Percentiles rank a stretch among this genome's conserved stretches.
These are phyloP conservation scores for Ctenoplectra terminalis DNA, from an alignment of 1,140 invertebrate species.

Conservation along the genomic window DNA sequence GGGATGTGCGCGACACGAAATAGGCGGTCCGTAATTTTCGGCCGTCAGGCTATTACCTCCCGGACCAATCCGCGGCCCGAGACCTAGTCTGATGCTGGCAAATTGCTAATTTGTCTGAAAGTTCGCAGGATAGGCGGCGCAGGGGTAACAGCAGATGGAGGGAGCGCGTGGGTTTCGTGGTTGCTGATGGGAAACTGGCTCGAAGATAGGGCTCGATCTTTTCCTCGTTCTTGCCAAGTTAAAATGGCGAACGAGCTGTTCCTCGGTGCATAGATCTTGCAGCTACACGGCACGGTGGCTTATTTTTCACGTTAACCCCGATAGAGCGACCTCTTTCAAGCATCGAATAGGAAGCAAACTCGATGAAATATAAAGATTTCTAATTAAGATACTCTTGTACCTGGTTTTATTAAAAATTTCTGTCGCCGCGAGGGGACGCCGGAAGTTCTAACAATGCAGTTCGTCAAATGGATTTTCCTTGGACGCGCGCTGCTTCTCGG, in stretches of 20 bases:
- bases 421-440: neutral
- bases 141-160: neutral
- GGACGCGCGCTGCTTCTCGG: neutral
- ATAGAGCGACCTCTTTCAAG: too few relatives aligned
- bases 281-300: too few relatives aligned
- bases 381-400: conserved; percentile 30
- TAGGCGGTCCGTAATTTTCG: conserved; percentile 63
- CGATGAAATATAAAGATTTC: conserved; percentile 13
- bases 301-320: neutral
- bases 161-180: conserved; percentile 32
- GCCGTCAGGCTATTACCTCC: conserved; percentile 29
- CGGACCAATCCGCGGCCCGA: conserved; percentile 53
- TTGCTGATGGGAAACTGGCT: conserved; percentile 32
- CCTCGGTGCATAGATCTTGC: neutral
- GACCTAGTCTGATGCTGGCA: conserved; percentile 61
- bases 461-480: conserved; percentile 12
- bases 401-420: conserved; percentile 16
- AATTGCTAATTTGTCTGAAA: conserved; percentile 69
- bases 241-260: conserved; percentile 36
- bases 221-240: conserved; percentile 56
- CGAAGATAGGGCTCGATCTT: conserved; percentile 49
- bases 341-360: neutral
- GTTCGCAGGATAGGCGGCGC: conserved; percentile 40
- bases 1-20: conserved; percentile 41
- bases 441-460: neutral